Evolutionary conservation across 2,888 invertebrate genomes (phyloP).

Genomic region (Aspidiotus rigidus): DNA sequence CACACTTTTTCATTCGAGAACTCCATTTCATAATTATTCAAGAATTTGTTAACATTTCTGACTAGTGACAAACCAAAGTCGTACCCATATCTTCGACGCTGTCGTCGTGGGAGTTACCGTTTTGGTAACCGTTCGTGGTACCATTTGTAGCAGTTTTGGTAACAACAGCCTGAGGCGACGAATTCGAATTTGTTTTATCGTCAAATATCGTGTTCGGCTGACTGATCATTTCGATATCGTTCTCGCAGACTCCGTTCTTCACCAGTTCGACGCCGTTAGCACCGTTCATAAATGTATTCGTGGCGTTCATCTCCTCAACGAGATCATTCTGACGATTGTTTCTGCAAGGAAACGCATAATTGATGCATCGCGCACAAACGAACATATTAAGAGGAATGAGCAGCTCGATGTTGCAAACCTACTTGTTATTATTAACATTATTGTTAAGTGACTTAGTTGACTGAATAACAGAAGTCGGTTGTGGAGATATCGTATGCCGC

Average conservation of each 20-base stretch:
- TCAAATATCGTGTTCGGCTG: conserved; percentile 23
- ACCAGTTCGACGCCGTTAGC: conserved; percentile 39
- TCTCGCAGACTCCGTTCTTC: conserved; percentile 31
- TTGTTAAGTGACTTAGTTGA: conserved; percentile 54
- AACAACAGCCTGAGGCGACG: conserved; percentile 8
- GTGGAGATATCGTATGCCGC: conserved; percentile 48
- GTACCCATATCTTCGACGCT: conserved; percentile 43
- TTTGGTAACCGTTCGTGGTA: conserved; percentile 52
- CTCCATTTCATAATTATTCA: no score
- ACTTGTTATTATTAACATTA: conserved; percentile 31
- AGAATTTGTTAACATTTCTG: no score
- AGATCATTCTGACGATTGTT: conserved; percentile 41
- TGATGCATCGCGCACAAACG: not conserved
- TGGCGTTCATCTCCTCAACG: conserved; percentile 33
- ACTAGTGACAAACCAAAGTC: not conserved
- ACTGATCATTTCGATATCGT: conserved; percentile 31
- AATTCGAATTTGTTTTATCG: conserved; percentile 11
- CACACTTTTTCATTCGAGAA: no score
- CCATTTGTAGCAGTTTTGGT: conserved; percentile 40
- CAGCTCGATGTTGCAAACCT: not conserved
- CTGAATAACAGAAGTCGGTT: conserved; percentile 72
- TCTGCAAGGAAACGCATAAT: conserved; percentile 8
- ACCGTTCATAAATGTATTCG: conserved; percentile 41
- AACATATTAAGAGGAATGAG: no score
- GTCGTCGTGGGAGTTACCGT: conserved; percentile 50